Conservation (phyloP, 2,113 vertebrate genomes). For the Cynopterus brachyotis region DNA sequence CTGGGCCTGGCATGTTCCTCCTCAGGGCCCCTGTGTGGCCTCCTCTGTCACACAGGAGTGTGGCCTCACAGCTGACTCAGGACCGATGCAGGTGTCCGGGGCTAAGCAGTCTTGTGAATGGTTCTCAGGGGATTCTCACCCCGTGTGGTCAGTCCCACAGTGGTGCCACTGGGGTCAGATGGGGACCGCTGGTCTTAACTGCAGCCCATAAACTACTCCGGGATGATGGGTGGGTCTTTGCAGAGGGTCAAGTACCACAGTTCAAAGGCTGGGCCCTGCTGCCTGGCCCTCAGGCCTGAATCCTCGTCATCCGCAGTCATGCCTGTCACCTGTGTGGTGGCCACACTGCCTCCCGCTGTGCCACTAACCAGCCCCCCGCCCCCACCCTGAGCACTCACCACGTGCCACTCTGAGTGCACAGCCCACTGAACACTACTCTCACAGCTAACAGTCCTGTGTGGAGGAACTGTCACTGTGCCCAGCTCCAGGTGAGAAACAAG, state of each 20-base stretch:
- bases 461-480: neutral
- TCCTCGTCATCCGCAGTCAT: neutral
- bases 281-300: neutral
- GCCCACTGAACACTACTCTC: neutral
- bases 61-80: accelerated
- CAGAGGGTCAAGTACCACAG: neutral
- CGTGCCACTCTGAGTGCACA: accelerated
- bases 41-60: neutral
- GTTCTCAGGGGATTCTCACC: neutral
- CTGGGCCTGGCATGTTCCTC: too few relatives aligned
- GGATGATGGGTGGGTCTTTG: neutral
- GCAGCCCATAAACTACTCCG: too few relatives aligned
- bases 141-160: accelerated
- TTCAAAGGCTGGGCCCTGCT: neutral
- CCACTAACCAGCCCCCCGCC: too few relatives aligned
- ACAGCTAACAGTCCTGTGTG: accelerated
- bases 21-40: neutral
- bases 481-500: neutral
- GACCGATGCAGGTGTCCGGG: neutral
- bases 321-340: neutral
- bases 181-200: too few relatives aligned
- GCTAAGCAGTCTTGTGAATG: neutral
- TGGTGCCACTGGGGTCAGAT: neutral
- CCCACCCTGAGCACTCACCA: neutral
- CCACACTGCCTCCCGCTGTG: neutral